Conservation (phyloP, 2,797 vertebrate species). For the Chiloscyllium punctatum region DNA sequence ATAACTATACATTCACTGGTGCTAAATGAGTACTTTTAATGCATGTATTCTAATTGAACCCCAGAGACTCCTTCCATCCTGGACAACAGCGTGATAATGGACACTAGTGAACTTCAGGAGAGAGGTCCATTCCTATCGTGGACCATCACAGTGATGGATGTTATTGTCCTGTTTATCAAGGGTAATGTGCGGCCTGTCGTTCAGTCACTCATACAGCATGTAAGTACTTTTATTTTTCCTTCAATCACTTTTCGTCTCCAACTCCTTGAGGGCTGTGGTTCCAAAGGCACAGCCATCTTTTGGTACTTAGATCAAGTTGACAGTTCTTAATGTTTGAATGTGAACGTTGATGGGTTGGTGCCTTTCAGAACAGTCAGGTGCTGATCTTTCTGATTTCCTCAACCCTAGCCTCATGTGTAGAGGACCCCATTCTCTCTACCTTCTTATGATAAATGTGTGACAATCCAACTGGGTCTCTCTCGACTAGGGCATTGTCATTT, state of each 20-base stretch:
- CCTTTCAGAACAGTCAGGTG: not conserved
- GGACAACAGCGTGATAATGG: not conserved
- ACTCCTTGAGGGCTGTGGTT: not conserved
- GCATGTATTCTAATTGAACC: not conserved
- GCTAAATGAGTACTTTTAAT: not conserved
- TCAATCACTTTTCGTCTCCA: not conserved
- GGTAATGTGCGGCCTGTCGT: not conserved
- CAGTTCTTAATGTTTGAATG: not conserved
- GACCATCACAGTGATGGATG: not conserved
- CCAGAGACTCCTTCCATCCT: not conserved
- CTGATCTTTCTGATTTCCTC: not conserved
- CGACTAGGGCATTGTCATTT: not conserved
- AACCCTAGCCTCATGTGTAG: not conserved
- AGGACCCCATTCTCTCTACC: not conserved
- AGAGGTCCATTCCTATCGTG: not conserved
- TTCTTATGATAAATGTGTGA: not conserved
- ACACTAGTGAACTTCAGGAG: not conserved
- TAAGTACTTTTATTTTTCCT: not conserved
- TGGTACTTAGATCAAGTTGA: not conserved
- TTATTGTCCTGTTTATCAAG: not conserved
- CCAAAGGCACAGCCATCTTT: not conserved
- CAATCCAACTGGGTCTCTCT: not conserved
- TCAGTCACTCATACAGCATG: not conserved
- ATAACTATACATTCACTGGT: not conserved
- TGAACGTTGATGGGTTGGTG: not conserved